Conservation (phyloP, 1,140 invertebrate species). For the Hyposmocoma kahamanoa region DNA sequence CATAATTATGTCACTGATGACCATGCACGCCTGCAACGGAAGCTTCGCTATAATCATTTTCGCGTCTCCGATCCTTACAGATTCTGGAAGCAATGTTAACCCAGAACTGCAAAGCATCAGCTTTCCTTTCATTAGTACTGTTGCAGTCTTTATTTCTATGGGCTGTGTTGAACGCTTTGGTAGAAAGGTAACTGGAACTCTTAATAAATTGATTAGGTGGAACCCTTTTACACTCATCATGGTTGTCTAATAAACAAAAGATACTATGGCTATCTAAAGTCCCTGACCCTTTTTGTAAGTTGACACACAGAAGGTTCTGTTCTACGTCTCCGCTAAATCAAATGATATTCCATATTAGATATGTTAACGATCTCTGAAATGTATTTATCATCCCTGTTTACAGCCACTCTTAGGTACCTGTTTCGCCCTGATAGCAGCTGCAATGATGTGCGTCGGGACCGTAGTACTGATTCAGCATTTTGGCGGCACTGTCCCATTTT, state of each 20-base stretch:
- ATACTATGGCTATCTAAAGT: neutral
- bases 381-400: conserved; percentile 6
- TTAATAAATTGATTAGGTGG: too few relatives aligned
- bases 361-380: too few relatives aligned
- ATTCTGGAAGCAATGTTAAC: conserved; percentile 16
- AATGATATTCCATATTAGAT: neutral
- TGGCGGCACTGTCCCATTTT: conserved; percentile 11
- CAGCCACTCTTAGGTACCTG: conserved; percentile 19
- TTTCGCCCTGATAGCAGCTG: conserved; percentile 11
- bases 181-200: conserved; percentile 31
- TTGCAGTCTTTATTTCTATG: conserved; percentile 24
- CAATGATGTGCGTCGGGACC: conserved; percentile 14
- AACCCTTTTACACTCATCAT: too few relatives aligned
- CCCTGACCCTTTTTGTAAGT: neutral
- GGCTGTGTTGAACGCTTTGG: conserved; percentile 27
- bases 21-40: conserved; percentile 21
- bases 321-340: neutral
- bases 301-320: neutral
- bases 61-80: conserved; percentile 19
- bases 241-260: too few relatives aligned
- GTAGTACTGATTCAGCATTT: conserved; percentile 8
- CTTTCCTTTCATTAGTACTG: conserved; percentile 30
- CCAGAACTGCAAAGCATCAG: conserved; percentile 27
- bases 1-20: conserved; percentile 14
- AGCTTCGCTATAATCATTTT: conserved; percentile 28